Evolutionary conservation across 1,140 invertebrate genomes (phyloP).

Genomic region (Lerema accius): DNA sequence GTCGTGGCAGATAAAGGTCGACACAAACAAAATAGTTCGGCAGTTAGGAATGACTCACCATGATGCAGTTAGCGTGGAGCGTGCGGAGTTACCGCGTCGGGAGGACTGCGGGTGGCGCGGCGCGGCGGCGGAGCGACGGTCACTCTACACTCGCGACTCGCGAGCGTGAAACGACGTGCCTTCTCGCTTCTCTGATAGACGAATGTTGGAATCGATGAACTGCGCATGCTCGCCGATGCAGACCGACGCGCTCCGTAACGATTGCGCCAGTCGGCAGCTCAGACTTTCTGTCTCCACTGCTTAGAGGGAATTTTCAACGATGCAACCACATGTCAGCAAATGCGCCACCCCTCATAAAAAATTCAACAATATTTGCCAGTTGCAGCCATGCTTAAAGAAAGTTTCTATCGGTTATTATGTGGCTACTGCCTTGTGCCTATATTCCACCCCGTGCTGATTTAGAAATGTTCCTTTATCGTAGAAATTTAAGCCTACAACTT

Average conservation of each 20-base stretch:
- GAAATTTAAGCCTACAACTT: too few species aligned
- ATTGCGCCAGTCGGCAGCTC: slow-evolving; percentile 69
- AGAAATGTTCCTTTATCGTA: too few species aligned
- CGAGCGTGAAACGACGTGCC: slow-evolving; percentile 56
- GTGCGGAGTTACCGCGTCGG: slow-evolving; percentile 71
- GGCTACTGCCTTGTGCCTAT: too few species aligned
- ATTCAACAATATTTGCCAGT: too few species aligned
- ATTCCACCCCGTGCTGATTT: too few species aligned
- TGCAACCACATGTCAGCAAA: slow-evolving; percentile 45
- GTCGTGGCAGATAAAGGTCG: slow-evolving; percentile 53
- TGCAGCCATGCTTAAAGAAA: too few species aligned
- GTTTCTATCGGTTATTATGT: too few species aligned
- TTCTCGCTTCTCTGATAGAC: slow-evolving; percentile 67
- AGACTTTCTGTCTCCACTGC: slow-evolving; percentile 74
- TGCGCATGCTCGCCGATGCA: slow-evolving; percentile 78
- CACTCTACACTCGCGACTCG: slow-evolving; percentile 62
- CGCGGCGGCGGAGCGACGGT: slow-evolving; percentile 51
- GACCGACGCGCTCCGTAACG: slow-evolving; percentile 74
- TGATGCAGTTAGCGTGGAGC: slow-evolving; percentile 75
- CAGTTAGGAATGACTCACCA: slow-evolving; percentile 78
- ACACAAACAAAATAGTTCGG: slow-evolving; percentile 74
- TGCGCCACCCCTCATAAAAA: neutral
- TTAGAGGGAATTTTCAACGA: slow-evolving; percentile 74
- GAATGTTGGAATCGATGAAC: slow-evolving; percentile 45
- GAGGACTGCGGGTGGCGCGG: slow-evolving; percentile 70